These are phyloP conservation scores for Esox lucius DNA, from an alignment of 2,797 vertebrate genomes.

Conservation along the genomic window DNA sequence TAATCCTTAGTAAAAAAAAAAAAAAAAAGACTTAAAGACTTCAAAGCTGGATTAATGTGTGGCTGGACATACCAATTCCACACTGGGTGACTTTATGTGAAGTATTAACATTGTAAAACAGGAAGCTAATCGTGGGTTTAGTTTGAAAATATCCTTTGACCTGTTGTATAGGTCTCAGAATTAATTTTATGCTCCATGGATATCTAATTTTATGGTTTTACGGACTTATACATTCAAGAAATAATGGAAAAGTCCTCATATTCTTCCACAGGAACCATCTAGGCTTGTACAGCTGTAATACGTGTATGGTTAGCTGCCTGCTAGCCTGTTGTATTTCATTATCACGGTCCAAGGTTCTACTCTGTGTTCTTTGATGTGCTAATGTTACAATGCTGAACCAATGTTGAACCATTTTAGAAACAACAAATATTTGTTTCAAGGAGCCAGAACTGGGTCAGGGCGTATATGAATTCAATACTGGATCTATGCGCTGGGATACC, in stretches of 20 bases:
- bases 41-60: conserved; percentile 71
- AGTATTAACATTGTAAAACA: conserved; percentile 70
- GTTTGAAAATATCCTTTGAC: conserved; percentile 74
- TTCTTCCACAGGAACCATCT: conserved; percentile 43
- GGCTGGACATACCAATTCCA: conserved; percentile 70
- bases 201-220: conserved; percentile 77
- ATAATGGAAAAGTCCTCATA: conserved; percentile 67
- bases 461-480: conserved; percentile 54
- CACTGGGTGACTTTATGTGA: conserved; percentile 65
- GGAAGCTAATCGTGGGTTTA: conserved; percentile 70
- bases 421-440: conserved; percentile 37
- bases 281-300: conserved; percentile 40
- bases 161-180: conserved; percentile 70
- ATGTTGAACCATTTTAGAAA: conserved; percentile 36
- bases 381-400: conserved; percentile 25
- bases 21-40: conserved; percentile 69
- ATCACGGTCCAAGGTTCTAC: conserved; percentile 26
- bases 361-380: conserved; percentile 36
- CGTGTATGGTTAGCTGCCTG: conserved; percentile 40
- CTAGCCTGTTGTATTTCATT: conserved; percentile 44
- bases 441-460: conserved; percentile 16
- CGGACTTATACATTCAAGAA: conserved; percentile 64
- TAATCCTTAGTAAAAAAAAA: conserved; percentile 59
- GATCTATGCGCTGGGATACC: conserved; percentile 56
- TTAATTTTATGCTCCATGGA: conserved; percentile 74